phyloP scores from a whole-genome alignment of 2,888 invertebrate species.

The Sphaerolaimus hirsutus region DNA sequence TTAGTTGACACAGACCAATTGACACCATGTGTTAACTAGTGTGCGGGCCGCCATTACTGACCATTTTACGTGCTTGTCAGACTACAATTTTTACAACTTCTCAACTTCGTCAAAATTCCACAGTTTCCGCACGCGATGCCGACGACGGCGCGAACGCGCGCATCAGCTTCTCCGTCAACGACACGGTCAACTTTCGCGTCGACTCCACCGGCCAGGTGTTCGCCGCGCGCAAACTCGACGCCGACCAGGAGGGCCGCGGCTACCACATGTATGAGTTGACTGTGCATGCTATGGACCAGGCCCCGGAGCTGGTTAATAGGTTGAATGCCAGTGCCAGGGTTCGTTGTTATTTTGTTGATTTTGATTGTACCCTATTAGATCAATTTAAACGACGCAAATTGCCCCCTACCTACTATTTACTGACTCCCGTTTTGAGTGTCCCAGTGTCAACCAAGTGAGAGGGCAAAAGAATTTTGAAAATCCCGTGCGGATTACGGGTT shows the following conservation, averaged over 20 bases:
- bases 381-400: no score
- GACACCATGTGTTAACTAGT: no score
- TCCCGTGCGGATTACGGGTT: no score
- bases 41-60: no score
- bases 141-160: constrained; percentile 90
- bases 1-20: no score
- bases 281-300: constrained; percentile 28
- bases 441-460: no score
- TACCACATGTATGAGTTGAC: constrained; percentile 27
- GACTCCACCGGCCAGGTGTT: constrained; percentile 81
- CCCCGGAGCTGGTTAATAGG: constrained; percentile 9
- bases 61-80: no score
- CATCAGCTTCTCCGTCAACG: constrained; percentile 57
- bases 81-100: not conserved
- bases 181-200: constrained; percentile 78
- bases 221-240: constrained; percentile 70
- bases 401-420: no score
- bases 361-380: no score
- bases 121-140: constrained; percentile 16
- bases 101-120: not conserved
- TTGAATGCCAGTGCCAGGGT: constrained; percentile 24
- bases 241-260: constrained; percentile 51
- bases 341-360: constrained; percentile 5
- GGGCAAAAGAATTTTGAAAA: no score
- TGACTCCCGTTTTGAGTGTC: no score